phyloP scores from a whole-genome alignment of 2,113 vertebrate genomes.

The Colinus virginianus region DNA sequence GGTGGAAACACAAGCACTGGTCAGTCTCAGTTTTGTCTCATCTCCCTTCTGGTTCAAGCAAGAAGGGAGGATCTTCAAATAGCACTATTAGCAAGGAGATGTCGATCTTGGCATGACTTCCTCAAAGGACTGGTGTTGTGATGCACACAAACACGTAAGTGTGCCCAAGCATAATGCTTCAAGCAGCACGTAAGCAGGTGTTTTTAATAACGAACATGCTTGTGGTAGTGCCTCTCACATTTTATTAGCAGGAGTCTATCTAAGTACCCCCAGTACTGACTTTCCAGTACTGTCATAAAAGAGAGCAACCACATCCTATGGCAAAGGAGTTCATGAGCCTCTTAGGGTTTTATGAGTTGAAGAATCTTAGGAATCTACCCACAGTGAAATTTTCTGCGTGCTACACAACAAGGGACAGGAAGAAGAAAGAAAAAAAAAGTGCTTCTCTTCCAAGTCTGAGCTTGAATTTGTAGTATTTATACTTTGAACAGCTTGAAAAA shows the following conservation, averaged over 20 bases:
- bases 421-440: neutral
- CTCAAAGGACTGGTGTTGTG: neutral
- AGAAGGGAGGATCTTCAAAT: neutral
- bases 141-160: neutral
- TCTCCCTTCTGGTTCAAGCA: rapidly evolving
- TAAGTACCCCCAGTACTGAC: neutral
- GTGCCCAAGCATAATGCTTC: neutral
- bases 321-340: rapidly evolving
- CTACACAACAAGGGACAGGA: neutral
- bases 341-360: neutral
- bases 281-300: neutral
- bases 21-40: neutral
- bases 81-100: neutral
- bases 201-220: neutral
- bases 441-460: neutral
- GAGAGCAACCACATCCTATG: neutral
- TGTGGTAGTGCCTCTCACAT: neutral
- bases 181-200: neutral
- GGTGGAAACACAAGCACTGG: neutral
- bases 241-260: neutral
- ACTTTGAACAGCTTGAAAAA: neutral
- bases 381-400: neutral
- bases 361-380: neutral
- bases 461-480: neutral
- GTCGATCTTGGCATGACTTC: neutral